phyloP scores from a whole-genome alignment of 2,113 vertebrate genomes.

The Hystrix cristata region DNA sequence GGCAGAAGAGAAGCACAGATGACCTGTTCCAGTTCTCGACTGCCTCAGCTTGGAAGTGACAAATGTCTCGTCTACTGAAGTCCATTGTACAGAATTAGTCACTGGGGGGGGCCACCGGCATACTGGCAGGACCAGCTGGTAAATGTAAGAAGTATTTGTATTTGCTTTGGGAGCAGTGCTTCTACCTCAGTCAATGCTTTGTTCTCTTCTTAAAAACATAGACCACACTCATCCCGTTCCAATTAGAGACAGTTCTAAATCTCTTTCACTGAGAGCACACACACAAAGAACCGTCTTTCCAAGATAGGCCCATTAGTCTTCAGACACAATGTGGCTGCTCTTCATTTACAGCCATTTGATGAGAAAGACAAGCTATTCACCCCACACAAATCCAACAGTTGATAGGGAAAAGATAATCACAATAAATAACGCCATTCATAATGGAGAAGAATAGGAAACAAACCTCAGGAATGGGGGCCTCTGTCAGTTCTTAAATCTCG shows the following conservation, averaged over 20 bases:
- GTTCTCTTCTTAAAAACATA: neutral
- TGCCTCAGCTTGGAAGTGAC: neutral
- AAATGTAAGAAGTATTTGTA: neutral
- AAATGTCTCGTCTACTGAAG: neutral
- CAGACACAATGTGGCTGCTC: neutral
- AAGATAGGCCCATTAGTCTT: neutral
- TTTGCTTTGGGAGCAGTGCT: neutral
- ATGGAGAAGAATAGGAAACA: neutral
- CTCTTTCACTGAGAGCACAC: neutral
- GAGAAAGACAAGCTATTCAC: neutral
- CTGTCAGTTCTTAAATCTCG: neutral
- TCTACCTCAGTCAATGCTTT: neutral
- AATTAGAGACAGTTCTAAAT: neutral
- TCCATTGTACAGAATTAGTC: neutral
- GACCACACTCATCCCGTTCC: neutral
- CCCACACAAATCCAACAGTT: neutral
- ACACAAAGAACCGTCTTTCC: neutral
- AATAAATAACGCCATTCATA: neutral
- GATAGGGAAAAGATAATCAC: neutral
- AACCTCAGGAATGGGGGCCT: neutral
- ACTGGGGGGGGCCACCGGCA: neutral
- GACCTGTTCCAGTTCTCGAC: neutral
- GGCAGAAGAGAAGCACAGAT: neutral
- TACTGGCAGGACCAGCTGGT: neutral
- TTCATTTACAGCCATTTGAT: conserved; percentile 34